Evolutionary conservation across 2,113 vertebrate species (phyloP).

Genomic region (Microtus richardsoni): DNA sequence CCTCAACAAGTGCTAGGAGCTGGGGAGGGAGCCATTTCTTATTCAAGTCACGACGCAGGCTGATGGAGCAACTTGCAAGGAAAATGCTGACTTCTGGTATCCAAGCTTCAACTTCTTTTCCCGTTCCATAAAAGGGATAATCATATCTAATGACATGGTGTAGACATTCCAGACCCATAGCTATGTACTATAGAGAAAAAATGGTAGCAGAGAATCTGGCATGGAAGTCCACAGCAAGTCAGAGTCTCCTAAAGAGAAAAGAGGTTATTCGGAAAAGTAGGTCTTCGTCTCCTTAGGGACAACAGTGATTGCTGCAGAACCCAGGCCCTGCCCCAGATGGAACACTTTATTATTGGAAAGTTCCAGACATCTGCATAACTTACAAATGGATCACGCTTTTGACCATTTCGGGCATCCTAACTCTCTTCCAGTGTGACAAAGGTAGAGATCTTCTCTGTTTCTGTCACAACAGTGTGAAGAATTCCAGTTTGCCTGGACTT

Average conservation of each 20-base stretch:
- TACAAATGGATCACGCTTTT: background rate
- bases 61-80: fast-evolving
- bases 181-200: background rate
- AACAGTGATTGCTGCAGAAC: background rate
- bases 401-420: background rate
- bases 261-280: slow-evolving; percentile 37
- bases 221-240: background rate
- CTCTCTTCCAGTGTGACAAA: background rate
- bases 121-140: background rate
- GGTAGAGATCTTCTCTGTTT: background rate
- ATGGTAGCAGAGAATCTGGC: background rate
- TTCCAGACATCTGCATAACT: background rate
- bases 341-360: slow-evolving; percentile 17
- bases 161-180: background rate
- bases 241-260: background rate
- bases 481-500: background rate
- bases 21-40: background rate
- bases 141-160: background rate
- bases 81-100: background rate
- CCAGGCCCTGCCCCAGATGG: background rate
- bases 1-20: background rate
- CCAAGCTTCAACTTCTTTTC: background rate
- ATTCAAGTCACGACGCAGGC: background rate
- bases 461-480: background rate
- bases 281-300: slow-evolving; percentile 47